phyloP scores from a whole-genome alignment of 2,113 vertebrate species.

The Carettochelys insculpta region DNA sequence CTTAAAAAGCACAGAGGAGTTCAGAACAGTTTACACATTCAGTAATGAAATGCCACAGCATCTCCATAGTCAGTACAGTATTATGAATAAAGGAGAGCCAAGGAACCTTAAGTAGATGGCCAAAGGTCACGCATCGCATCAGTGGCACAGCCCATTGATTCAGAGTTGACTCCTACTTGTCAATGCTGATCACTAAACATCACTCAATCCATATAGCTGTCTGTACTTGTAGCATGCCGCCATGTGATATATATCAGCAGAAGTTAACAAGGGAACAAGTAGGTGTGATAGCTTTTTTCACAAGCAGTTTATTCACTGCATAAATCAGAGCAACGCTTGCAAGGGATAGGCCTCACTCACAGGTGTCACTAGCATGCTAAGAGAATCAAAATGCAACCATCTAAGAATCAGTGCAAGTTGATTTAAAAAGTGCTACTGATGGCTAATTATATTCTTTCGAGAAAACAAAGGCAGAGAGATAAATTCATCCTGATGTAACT shows the following conservation, averaged over 20 bases:
- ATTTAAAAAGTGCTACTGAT: background rate
- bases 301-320: background rate
- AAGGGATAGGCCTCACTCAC: background rate
- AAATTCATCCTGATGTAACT: background rate
- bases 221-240: background rate
- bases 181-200: background rate
- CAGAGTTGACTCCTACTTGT: background rate
- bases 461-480: background rate
- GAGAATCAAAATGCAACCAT: background rate
- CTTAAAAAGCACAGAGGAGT: background rate
- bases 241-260: background rate
- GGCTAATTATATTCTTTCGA: background rate
- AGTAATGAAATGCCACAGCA: no score
- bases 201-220: background rate
- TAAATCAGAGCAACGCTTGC: background rate
- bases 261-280: background rate
- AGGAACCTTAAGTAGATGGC: background rate
- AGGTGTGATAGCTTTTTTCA: background rate
- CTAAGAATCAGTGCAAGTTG: background rate
- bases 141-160: background rate
- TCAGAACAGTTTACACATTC: background rate
- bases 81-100: background rate
- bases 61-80: background rate
- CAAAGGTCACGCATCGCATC: background rate
- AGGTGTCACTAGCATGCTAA: background rate